Percentiles rank a stretch among this genome's conserved stretches.
Evolutionary conservation across 2,113 vertebrate species (phyloP).

Genomic region (Etheostoma cragini): DNA sequence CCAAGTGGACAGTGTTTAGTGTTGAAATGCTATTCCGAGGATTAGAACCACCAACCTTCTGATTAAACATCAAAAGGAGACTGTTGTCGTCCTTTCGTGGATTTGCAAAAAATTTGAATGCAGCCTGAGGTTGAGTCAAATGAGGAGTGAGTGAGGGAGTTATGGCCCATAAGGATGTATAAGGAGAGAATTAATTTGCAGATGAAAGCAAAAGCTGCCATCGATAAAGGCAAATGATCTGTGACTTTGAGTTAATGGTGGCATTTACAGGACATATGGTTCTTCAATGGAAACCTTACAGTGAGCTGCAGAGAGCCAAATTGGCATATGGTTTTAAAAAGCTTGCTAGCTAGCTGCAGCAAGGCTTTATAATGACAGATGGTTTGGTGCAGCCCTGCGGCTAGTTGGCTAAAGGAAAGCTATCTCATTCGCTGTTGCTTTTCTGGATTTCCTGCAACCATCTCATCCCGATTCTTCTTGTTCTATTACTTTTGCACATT

Average conservation of each 20-base stretch:
- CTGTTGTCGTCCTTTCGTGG: not conserved
- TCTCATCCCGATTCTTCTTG: too few relatives aligned
- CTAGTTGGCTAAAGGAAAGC: slow-evolving; percentile 3
- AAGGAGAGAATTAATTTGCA: not conserved
- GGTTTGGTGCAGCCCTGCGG: slow-evolving; percentile 34
- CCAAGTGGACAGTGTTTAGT: not conserved
- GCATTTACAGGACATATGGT: slow-evolving; percentile 34
- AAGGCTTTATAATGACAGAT: slow-evolving; percentile 43
- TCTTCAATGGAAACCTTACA: not conserved
- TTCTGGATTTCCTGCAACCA: not conserved
- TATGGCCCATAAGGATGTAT: not conserved
- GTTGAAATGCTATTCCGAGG: not conserved
- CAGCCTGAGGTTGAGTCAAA: not conserved
- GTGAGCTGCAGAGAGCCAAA: slow-evolving; percentile 14
- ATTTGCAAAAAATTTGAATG: not conserved
- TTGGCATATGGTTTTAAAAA: slow-evolving; percentile 42
- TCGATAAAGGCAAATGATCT: not conserved
- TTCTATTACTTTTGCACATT: too few relatives aligned
- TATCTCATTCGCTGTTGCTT: slow-evolving; percentile 11
- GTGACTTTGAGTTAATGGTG: slow-evolving; percentile 20
- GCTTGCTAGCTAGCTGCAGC: slow-evolving; percentile 28
- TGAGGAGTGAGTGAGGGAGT: not conserved
- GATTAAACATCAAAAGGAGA: not conserved
- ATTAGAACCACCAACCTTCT: not conserved
- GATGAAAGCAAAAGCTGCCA: not conserved